These are phyloP conservation scores for Isotomurus palustris DNA, from an alignment of 2,888 invertebrate genomes.

Conservation along the genomic window DNA sequence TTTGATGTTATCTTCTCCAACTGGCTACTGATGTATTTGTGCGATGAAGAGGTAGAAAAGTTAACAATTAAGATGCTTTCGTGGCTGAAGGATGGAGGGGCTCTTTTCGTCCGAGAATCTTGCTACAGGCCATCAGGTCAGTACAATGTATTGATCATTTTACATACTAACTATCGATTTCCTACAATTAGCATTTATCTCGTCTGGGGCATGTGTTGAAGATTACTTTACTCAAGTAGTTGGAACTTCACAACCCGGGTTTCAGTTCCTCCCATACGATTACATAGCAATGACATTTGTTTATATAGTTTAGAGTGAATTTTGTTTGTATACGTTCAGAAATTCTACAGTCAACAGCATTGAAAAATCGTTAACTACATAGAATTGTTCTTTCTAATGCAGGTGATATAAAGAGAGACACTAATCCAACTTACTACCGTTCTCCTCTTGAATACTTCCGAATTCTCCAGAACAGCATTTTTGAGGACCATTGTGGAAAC, in stretches of 20 bases:
- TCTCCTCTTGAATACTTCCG: slow-evolving; percentile 51
- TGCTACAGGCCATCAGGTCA: slow-evolving; percentile 56
- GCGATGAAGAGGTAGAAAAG: slow-evolving; percentile 52
- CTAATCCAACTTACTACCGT: slow-evolving; percentile 50
- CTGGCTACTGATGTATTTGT: slow-evolving; percentile 58
- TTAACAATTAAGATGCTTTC: slow-evolving; percentile 52
- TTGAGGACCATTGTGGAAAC: slow-evolving; percentile 20
- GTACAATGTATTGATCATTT: not conserved
- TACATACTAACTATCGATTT: too few species aligned
- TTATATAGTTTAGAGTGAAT: too few species aligned
- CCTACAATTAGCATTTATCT: too few species aligned
- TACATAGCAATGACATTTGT: too few species aligned
- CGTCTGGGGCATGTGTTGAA: too few species aligned
- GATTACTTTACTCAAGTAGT: too few species aligned
- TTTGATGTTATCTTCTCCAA: slow-evolving; percentile 57
- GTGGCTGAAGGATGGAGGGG: slow-evolving; percentile 55
- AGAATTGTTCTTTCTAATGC: too few species aligned
- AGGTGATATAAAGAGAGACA: slow-evolving; percentile 47
- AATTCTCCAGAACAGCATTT: slow-evolving; percentile 45
- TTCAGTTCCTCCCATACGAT: too few species aligned
- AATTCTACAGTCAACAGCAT: too few species aligned
- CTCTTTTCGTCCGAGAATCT: slow-evolving; percentile 55
- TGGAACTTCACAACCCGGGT: too few species aligned
- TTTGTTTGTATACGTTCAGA: too few species aligned
- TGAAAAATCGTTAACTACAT: too few species aligned